phyloP scores from a whole-genome alignment of 2,113 vertebrate genomes.

The Sus scrofa region DNA sequence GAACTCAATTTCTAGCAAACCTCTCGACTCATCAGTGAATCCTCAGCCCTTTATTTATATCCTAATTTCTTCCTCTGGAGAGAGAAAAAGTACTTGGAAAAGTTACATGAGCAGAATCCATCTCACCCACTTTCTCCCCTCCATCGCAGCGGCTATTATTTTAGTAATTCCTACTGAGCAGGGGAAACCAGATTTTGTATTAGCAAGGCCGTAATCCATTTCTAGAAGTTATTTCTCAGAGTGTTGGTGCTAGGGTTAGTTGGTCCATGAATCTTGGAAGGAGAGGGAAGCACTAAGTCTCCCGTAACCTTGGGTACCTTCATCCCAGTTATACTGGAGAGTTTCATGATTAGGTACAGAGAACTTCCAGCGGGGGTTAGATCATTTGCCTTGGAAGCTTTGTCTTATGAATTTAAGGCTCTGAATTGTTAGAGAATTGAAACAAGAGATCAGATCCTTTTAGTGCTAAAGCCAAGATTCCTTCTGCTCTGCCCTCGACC shows the following conservation, averaged over 20 bases:
- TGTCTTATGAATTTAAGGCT: not conserved
- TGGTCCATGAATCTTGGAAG: not conserved
- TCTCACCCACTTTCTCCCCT: not conserved
- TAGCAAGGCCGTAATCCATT: not conserved
- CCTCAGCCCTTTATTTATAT: not conserved
- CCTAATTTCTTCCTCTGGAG: not conserved
- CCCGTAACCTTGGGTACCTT: not conserved
- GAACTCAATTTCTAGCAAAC: not conserved
- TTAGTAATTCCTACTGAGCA: not conserved
- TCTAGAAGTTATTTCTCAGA: not conserved
- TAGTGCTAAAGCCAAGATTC: not conserved
- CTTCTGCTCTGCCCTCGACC: fast-evolving
- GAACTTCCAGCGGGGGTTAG: not conserved
- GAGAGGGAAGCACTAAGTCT: not conserved
- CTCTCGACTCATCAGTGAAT: not conserved
- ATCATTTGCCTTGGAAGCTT: not conserved
- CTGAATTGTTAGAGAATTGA: not conserved
- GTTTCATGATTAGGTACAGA: not conserved
- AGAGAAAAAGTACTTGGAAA: not conserved
- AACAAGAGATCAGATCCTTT: not conserved
- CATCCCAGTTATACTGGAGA: not conserved
- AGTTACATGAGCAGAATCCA: not conserved
- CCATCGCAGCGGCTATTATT: not conserved
- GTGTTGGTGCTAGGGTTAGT: not conserved
- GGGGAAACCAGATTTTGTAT: not conserved